Percentiles rank a stretch among this genome's conserved stretches.
Conservation (phyloP, 1,140 invertebrate genomes). For the Heliconius himera region DNA sequence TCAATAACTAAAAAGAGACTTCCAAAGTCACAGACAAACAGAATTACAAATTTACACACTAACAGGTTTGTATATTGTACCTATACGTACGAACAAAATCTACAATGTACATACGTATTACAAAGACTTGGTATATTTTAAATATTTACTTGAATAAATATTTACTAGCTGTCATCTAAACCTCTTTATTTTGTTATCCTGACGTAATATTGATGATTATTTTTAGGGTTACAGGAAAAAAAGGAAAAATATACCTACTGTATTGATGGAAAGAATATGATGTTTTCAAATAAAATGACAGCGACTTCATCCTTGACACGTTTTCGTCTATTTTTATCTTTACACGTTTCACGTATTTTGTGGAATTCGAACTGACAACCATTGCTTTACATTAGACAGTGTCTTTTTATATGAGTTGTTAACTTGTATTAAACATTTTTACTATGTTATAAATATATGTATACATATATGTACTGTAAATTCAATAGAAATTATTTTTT, state of each 20-base stretch:
- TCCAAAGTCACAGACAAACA: no score
- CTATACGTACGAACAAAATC: background rate
- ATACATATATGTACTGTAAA: no score
- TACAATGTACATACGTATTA: background rate
- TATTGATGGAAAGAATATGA: background rate
- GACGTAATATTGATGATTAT: conserved; percentile 18
- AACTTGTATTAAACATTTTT: no score
- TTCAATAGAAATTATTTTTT: no score
- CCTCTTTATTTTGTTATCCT: conserved; percentile 20
- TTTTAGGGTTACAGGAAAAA: conserved; percentile 16
- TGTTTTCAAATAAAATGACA: background rate
- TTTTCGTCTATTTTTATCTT: background rate
- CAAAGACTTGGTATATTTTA: conserved; percentile 12
- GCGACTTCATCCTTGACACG: background rate
- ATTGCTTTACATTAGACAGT: background rate
- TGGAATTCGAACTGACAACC: background rate
- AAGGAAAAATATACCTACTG: background rate
- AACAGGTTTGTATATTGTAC: no score
- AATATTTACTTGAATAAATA: conserved; percentile 27
- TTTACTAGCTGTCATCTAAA: conserved; percentile 16
- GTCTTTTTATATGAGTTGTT: no score
- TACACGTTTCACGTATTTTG: background rate
- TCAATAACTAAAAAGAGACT: no score
- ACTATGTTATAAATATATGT: no score
- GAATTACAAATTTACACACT: no score